Conservation (phyloP, 37 sponge, comb jelly and placozoan genomes). For the Cliona cf. orientalis region DNA sequence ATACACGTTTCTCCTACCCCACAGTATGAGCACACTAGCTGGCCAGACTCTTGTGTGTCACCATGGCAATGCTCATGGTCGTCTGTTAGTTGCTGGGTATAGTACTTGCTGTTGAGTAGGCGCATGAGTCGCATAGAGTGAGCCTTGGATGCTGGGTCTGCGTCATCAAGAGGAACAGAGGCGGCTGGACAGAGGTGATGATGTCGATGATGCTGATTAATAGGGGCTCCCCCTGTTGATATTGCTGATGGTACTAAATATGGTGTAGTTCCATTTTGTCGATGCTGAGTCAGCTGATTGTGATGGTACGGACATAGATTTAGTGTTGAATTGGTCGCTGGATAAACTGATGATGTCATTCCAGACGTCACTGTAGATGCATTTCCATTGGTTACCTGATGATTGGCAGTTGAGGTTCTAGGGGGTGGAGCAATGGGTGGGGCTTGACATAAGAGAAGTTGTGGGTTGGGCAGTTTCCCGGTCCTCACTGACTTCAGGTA, state of each 20-base stretch:
- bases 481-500: constrained; percentile 27
- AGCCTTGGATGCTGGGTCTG: constrained; percentile 1
- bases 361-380: not conserved
- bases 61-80: not conserved
- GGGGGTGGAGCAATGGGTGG: too few relatives aligned
- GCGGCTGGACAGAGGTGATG: not conserved
- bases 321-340: too few relatives aligned
- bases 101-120: constrained; percentile 14
- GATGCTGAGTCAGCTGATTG: too few relatives aligned
- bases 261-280: too few relatives aligned
- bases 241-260: too few relatives aligned
- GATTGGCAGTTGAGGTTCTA: too few relatives aligned
- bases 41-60: not conserved
- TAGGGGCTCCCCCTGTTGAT: not conserved
- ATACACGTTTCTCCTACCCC: not conserved
- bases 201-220: not conserved
- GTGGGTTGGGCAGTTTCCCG: not conserved
- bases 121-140: constrained; percentile 7
- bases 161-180: not conserved
- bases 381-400: not conserved
- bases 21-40: too few relatives aligned
- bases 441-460: too few relatives aligned
- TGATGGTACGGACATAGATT: too few relatives aligned
- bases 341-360: too few relatives aligned
- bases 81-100: not conserved